Evolutionary conservation across 2,113 vertebrate genomes (phyloP).

Genomic region (Trogon melanurus): DNA sequence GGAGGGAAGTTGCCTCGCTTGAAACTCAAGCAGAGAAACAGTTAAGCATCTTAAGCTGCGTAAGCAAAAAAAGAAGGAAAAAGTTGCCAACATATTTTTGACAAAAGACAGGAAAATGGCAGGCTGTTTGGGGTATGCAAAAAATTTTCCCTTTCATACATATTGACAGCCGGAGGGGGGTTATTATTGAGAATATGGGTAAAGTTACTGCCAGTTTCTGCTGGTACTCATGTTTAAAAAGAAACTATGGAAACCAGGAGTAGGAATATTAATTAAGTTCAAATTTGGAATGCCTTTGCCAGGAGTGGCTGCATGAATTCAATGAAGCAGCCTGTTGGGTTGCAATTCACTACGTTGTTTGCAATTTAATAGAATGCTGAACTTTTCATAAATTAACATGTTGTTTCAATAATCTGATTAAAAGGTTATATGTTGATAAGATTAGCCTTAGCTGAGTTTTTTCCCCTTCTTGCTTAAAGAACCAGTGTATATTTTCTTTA

Average conservation of each 20-base stretch:
- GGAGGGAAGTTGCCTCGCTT: not conserved
- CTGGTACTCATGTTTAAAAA: constrained; percentile 83
- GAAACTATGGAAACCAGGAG: constrained; percentile 87
- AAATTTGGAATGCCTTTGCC: constrained; percentile 84
- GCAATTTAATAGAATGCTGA: constrained; percentile 80
- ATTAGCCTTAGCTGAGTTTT: constrained; percentile 64
- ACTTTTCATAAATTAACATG: constrained; percentile 82
- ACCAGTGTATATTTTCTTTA: constrained; percentile 58
- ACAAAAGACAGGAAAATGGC: constrained; percentile 75
- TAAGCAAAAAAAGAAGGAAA: not conserved
- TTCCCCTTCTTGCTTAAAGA: constrained; percentile 65
- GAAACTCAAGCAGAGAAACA: constrained; percentile 21
- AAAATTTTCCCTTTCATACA: constrained; percentile 74
- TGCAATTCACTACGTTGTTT: constrained; percentile 78
- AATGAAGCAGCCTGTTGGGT: constrained; percentile 82
- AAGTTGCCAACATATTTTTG: constrained; percentile 66
- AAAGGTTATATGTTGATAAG: constrained; percentile 79
- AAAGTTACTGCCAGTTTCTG: constrained; percentile 81
- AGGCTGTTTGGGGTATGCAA: constrained; percentile 72
- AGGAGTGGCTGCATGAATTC: constrained; percentile 80
- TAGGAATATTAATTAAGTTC: constrained; percentile 88
- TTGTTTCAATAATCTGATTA: constrained; percentile 86
- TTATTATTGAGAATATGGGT: constrained; percentile 86
- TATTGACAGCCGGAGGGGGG: constrained; percentile 80
- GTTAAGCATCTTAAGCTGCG: constrained; percentile 61